These are phyloP conservation scores for Gila robusta DNA, from an alignment of 2,797 vertebrate species.

Conservation along the genomic window DNA sequence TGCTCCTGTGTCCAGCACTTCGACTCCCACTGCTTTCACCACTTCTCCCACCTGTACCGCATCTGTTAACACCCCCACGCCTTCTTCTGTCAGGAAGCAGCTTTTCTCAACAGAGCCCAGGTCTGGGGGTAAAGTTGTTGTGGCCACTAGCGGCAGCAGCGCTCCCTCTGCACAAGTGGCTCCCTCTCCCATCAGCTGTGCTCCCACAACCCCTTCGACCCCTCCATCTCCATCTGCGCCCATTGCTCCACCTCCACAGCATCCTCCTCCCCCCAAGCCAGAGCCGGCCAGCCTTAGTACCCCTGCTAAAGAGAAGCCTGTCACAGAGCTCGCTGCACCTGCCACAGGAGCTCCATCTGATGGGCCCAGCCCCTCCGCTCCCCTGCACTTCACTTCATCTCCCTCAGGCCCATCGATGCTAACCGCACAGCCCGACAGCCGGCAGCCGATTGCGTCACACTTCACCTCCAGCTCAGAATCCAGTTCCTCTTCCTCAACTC, in stretches of 20 bases:
- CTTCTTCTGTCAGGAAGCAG: slow-evolving; percentile 94
- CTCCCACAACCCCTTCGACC: slow-evolving; percentile 74
- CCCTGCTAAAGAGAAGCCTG: slow-evolving; percentile 85
- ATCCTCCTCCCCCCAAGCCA: slow-evolving; percentile 78
- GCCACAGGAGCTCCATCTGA: slow-evolving; percentile 72
- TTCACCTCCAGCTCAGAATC: slow-evolving; percentile 87
- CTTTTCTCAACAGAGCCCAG: slow-evolving; percentile 91
- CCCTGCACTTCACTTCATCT: slow-evolving; percentile 73
- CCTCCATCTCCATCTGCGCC: slow-evolving; percentile 80
- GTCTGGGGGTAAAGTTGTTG: slow-evolving; percentile 76
- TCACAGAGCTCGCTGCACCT: slow-evolving; percentile 71
- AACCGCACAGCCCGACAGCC: slow-evolving; percentile 77
- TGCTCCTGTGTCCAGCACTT: slow-evolving; percentile 74
- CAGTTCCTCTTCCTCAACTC: slow-evolving; percentile 78
- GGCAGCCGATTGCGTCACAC: slow-evolving; percentile 80
- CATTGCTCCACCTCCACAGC: slow-evolving; percentile 80
- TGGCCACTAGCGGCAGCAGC: slow-evolving; percentile 75
- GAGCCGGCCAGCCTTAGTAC: slow-evolving; percentile 81
- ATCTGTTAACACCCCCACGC: slow-evolving; percentile 84
- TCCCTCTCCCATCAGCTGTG: slow-evolving; percentile 81
- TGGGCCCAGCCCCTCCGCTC: slow-evolving; percentile 76
- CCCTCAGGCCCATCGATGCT: slow-evolving; percentile 77
- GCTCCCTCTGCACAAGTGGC: slow-evolving; percentile 73
- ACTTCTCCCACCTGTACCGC: slow-evolving; percentile 80
- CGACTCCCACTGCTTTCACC: slow-evolving; percentile 75